These are phyloP conservation scores for Leptinotarsa juncta DNA, from an alignment of 2,888 invertebrate species.

Conservation along the genomic window DNA sequence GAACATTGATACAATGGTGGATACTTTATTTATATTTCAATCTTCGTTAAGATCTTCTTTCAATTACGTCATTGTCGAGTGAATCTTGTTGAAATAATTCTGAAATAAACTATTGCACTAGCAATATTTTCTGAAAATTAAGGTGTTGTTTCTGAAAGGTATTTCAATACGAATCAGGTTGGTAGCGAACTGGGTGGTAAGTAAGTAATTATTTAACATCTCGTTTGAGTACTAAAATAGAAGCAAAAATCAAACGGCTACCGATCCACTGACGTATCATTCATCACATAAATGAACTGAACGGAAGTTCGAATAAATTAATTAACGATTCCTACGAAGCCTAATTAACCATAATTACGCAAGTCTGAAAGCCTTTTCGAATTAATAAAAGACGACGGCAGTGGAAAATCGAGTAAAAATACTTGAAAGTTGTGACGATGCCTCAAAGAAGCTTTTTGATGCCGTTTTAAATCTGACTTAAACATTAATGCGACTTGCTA, in stretches of 20 bases:
- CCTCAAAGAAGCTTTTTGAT: conserved; percentile 41
- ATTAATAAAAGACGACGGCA: conserved; percentile 12
- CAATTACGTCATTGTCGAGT: too few relatives aligned
- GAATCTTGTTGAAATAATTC: too few relatives aligned
- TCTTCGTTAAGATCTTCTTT: too few relatives aligned
- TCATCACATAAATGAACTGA: background rate
- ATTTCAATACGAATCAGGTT: too few relatives aligned
- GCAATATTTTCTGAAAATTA: too few relatives aligned
- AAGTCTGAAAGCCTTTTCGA: conserved; percentile 25
- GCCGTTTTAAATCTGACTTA: conserved; percentile 42
- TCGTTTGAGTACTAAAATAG: background rate
- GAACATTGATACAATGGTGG: too few relatives aligned
- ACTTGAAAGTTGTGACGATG: conserved; percentile 20
- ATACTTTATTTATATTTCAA: too few relatives aligned
- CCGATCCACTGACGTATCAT: conserved; percentile 5
- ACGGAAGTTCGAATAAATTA: conserved; percentile 25
- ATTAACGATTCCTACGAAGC: conserved; percentile 16
- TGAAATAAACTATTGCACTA: too few relatives aligned
- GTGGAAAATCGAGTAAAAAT: conserved; percentile 3
- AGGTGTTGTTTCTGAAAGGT: too few relatives aligned
- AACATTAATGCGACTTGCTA: conserved; percentile 47
- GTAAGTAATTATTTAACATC: background rate
- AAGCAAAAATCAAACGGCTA: background rate
- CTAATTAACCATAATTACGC: conserved; percentile 30
- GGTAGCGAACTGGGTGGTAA: too few relatives aligned